Evolutionary conservation across 2,888 invertebrate genomes (phyloP), one percentile per base, ranked within the genome.

Genomic region (Netelia fuscicornis): DNA sequence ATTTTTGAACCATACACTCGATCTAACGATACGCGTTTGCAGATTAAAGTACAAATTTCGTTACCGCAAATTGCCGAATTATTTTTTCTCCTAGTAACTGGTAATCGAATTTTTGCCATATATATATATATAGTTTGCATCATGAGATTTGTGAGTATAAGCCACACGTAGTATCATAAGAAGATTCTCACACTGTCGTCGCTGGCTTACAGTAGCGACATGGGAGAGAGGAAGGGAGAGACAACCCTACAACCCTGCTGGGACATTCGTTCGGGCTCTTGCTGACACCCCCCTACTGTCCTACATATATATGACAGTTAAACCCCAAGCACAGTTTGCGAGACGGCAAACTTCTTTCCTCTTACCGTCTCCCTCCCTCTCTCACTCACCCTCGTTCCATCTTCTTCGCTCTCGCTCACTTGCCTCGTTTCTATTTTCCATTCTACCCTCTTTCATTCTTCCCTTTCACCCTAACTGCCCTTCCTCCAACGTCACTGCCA

Each of bases 261-360:
- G 60, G 92, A 85, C 88, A 91, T 92, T 91, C 90, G 90, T 89
- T 90, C 84, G 81, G 88, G 87, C 87, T 84, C 86, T 89, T 88
- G 90, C 90, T 90, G 92, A 92, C 92, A 91, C 91, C 92, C 90
- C 86, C 90, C 91, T 90, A 88, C 89, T 75, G 90, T 86, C 83
- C 86, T 62, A 72, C 87, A 89, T 89, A 92, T 90, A 92, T 89
- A 91, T 88, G 89, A 90, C 89, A 87, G 77, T 86, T 81, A 77
- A 76, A 87, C 81, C 84, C 76, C 75, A 79, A 82, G 56, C 76
- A 81, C 72, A 78, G 82, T 80, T 83, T 81, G 86, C 77, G 86
- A 84, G 65, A 83, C 70, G 68, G 67, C 64, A 74, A 76, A 75
- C 78, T 81, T 42, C 83, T 86, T 88, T 78, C 83, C 82, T 83